Percentiles rank a stretch among this genome's conserved stretches.
Evolutionary conservation across 2,113 vertebrate species (phyloP).

Genomic region (Pao palembangensis): DNA sequence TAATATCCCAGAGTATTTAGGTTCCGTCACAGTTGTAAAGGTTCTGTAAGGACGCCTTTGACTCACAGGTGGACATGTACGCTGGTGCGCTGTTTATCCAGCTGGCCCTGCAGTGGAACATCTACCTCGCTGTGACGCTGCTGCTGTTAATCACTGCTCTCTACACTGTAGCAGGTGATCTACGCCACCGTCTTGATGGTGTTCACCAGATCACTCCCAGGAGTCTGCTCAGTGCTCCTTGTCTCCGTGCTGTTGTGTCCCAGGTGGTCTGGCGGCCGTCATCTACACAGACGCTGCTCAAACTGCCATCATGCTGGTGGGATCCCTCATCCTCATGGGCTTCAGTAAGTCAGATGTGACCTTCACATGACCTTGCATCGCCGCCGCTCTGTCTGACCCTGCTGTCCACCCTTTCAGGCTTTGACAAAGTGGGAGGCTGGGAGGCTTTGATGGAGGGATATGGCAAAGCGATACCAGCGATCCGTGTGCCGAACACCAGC

Average conservation of each 20-base stretch:
- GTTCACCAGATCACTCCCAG: neutral
- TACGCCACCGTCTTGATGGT: neutral
- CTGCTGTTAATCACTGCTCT: slow-evolving; percentile 83
- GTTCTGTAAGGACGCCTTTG: neutral
- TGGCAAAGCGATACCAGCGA: slow-evolving; percentile 78
- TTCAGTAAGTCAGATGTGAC: slow-evolving; percentile 44
- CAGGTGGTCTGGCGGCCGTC: slow-evolving; percentile 94
- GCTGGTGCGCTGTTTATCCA: slow-evolving; percentile 95
- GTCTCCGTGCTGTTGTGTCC: slow-evolving; percentile 16
- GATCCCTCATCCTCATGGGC: slow-evolving; percentile 83
- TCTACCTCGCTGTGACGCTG: slow-evolving; percentile 83
- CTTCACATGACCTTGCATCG: neutral
- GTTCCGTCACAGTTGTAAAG: neutral
- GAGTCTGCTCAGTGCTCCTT: neutral
- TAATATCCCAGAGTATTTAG: neutral
- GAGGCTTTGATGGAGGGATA: slow-evolving; percentile 82
- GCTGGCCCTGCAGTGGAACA: slow-evolving; percentile 88
- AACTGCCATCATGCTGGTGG: slow-evolving; percentile 88
- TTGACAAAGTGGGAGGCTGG: slow-evolving; percentile 84
- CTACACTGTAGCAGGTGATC: slow-evolving; percentile 88
- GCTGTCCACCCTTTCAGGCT: slow-evolving; percentile 72
- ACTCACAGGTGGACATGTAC: slow-evolving; percentile 91
- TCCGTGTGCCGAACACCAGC: slow-evolving; percentile 79
- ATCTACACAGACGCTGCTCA: slow-evolving; percentile 96
- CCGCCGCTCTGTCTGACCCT: neutral